Conservation (phyloP, 37 sponge, comb jelly and placozoan genomes). For the Halichondria panicea region DNA sequence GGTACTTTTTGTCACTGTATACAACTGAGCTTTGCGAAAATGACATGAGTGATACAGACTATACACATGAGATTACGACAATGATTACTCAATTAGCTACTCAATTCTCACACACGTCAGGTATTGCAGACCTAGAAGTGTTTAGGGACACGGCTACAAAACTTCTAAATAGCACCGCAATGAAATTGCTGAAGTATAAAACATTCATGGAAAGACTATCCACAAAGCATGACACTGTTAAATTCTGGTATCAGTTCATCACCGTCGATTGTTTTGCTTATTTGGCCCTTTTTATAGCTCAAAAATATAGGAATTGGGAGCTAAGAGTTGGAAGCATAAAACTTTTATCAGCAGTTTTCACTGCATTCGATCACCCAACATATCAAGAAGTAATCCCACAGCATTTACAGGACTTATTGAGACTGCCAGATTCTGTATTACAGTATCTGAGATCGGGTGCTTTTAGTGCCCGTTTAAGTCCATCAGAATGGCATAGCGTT, state of each 20-base stretch:
- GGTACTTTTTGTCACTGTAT: neutral
- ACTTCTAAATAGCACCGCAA: too few relatives aligned
- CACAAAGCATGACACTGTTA: constrained; percentile 11
- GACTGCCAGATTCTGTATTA: constrained; percentile 7
- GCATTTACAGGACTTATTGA: neutral
- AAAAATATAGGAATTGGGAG: constrained; percentile 17
- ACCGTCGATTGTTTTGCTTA: constrained; percentile 4
- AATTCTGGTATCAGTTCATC: constrained; percentile 1
- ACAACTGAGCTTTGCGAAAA: too few relatives aligned
- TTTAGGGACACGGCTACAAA: too few relatives aligned
- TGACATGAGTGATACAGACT: too few relatives aligned
- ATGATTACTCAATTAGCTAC: too few relatives aligned
- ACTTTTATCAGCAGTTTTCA: constrained; percentile 8
- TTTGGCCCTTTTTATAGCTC: neutral
- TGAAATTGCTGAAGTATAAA: too few relatives aligned
- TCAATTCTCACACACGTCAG: too few relatives aligned
- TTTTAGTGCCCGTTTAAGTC: constrained; percentile 5
- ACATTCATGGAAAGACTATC: constrained; percentile 2
- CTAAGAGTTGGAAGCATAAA: constrained; percentile 3
- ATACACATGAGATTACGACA: too few relatives aligned
- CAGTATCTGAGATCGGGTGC: constrained; percentile 2
- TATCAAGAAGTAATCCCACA: constrained; percentile 11
- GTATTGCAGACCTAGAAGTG: too few relatives aligned
- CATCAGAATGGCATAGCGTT: constrained; percentile 18
- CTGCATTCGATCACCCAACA: constrained; percentile 7